These are phyloP conservation scores for Passerina amoena DNA, from an alignment of 2,113 vertebrate genomes.

Conservation along the genomic window DNA sequence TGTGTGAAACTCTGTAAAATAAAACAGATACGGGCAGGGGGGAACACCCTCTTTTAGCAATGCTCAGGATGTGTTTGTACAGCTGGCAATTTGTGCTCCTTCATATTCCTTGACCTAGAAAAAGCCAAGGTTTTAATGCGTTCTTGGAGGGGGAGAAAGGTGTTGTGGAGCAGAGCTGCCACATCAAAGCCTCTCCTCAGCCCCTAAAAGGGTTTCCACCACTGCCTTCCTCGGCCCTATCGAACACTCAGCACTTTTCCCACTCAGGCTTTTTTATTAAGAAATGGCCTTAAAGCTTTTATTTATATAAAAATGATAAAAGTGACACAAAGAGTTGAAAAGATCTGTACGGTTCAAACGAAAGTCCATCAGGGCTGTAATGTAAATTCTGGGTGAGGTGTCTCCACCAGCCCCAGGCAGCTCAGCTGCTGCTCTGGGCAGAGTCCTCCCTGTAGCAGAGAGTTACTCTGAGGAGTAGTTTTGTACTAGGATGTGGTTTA, in stretches of 20 bases:
- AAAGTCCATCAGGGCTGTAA: neutral
- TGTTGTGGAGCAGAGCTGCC: slow-evolving; percentile 55
- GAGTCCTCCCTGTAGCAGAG: neutral
- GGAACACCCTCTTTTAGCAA: slow-evolving; percentile 2
- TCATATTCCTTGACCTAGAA: slow-evolving; percentile 30
- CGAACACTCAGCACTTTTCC: slow-evolving; percentile 38
- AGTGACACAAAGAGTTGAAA: slow-evolving; percentile 15
- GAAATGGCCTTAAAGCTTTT: neutral
- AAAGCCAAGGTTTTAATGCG: slow-evolving; percentile 51
- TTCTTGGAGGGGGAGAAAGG: slow-evolving; percentile 51
- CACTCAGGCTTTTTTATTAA: slow-evolving; percentile 42
- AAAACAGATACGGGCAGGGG: slow-evolving; percentile 21
- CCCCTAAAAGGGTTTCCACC: slow-evolving; percentile 49
- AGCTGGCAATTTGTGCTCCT: slow-evolving; percentile 52
- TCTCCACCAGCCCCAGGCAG: neutral
- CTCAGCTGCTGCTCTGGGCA: neutral
- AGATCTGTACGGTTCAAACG: neutral
- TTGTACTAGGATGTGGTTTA: neutral
- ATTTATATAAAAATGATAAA: slow-evolving; percentile 64
- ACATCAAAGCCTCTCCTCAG: slow-evolving; percentile 59
- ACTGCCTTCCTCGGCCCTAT: slow-evolving; percentile 8
- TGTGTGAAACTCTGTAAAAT: slow-evolving; percentile 52
- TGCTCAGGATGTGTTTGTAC: slow-evolving; percentile 45
- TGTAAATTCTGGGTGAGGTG: neutral
- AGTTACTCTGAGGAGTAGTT: neutral